Evolutionary conservation across 1,140 invertebrate genomes (phyloP).

Genomic region (Drosophila micromelanica): DNA sequence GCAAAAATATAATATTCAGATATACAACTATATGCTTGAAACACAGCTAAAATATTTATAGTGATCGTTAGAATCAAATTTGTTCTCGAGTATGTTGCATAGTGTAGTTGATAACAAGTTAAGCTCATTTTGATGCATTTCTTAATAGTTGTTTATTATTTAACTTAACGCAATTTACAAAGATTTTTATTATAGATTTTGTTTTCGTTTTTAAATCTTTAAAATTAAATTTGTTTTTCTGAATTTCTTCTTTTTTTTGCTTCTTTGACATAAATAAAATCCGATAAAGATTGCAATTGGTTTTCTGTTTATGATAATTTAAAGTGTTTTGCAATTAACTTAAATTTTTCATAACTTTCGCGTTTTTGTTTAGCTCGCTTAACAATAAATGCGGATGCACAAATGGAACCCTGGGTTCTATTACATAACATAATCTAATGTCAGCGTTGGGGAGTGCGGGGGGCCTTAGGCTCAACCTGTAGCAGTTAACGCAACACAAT

Average conservation of each 20-base stretch:
- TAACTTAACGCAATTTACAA: conserved; percentile 83
- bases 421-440: conserved; percentile 46
- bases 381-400: conserved; percentile 67
- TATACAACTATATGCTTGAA: no score
- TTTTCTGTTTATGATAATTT: conserved; percentile 19
- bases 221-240: conserved; percentile 26
- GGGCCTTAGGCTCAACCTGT: conserved; percentile 61
- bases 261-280: conserved; percentile 45
- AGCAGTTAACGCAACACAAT: conserved; percentile 45
- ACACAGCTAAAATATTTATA: neutral
- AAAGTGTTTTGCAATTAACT: conserved; percentile 30
- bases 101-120: neutral
- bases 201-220: conserved; percentile 33
- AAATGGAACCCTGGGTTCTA: conserved; percentile 45
- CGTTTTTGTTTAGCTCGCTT: conserved; percentile 20
- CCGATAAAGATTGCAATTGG: conserved; percentile 17
- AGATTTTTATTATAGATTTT: conserved; percentile 60
- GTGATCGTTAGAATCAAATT: no score
- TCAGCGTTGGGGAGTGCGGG: neutral
- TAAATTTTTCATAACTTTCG: conserved; percentile 11
- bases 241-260: conserved; percentile 22
- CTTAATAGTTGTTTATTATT: conserved; percentile 69
- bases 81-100: conserved; percentile 1
- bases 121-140: conserved; percentile 11
- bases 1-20: neutral